phyloP scores from a whole-genome alignment of 2,888 invertebrate genomes.

The Parapristionchus giblindavisi region DNA sequence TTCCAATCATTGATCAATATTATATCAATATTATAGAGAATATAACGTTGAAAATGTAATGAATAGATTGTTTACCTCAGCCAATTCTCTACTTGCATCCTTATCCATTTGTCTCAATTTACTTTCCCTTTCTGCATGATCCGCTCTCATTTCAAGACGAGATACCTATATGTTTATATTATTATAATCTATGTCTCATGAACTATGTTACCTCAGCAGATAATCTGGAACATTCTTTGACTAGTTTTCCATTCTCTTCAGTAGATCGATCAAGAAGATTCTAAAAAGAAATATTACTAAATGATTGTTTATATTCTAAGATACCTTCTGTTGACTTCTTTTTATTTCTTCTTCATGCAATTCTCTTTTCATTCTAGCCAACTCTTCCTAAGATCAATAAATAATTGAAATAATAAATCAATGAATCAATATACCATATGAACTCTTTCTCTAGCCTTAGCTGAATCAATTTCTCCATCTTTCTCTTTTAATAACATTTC shows the following conservation, averaged over 20 bases:
- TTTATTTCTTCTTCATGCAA: slow-evolving; percentile 36
- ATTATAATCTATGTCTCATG: neutral
- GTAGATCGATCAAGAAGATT: slow-evolving; percentile 36
- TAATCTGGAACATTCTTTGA: slow-evolving; percentile 50
- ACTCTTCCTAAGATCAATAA: slow-evolving; percentile 27
- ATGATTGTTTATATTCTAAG: neutral
- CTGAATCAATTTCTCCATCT: slow-evolving; percentile 19
- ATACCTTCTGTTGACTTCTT: slow-evolving; percentile 24
- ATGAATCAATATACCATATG: neutral
- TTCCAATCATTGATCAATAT: too few species aligned
- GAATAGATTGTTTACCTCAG: slow-evolving; percentile 3
- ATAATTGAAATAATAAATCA: neutral
- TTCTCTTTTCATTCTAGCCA: slow-evolving; percentile 26
- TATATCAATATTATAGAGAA: neutral
- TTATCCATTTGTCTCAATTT: slow-evolving; percentile 26
- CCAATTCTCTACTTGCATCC: slow-evolving; percentile 27
- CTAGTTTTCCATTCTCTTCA: slow-evolving; percentile 47
- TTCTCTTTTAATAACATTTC: slow-evolving; percentile 18
- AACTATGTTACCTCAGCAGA: slow-evolving; percentile 43
- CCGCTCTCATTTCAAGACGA: slow-evolving; percentile 10
- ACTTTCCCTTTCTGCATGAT: slow-evolving; percentile 30
- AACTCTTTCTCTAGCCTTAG: slow-evolving; percentile 5
- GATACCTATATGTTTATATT: slow-evolving; percentile 10
- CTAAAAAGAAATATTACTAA: neutral
- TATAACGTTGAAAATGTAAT: too few species aligned